A percentile compares a stretch with the other conserved stretches of the same genome.
phyloP scores from a whole-genome alignment of 2,888 invertebrate genomes.

The Villa cingulata region DNA sequence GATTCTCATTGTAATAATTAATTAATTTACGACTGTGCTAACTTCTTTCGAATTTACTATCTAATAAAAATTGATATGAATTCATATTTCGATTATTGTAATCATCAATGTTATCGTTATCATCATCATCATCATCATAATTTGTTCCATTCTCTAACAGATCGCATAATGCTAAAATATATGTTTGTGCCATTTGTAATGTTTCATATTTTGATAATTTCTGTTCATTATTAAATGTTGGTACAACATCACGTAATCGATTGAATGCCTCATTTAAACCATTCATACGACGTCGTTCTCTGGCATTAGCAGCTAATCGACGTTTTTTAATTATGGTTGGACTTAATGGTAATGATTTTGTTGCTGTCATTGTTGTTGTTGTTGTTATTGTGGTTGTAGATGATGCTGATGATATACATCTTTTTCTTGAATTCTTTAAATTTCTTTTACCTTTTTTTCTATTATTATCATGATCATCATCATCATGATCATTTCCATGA shows the following conservation, averaged over 20 bases:
- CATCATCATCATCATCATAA: too few species aligned
- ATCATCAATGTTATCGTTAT: too few species aligned
- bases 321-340: conserved; percentile 34
- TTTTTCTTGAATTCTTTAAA: neutral
- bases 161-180: conserved; percentile 47
- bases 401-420: neutral
- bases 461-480: too few species aligned
- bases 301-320: conserved; percentile 57
- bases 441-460: too few species aligned
- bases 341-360: neutral
- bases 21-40: too few species aligned
- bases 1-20: too few species aligned
- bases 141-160: neutral
- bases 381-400: neutral
- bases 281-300: conserved; percentile 61
- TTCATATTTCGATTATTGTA: too few species aligned
- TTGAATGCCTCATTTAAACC: conserved; percentile 66
- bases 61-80: too few species aligned
- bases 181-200: conserved; percentile 65
- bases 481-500: too few species aligned
- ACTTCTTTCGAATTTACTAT: too few species aligned
- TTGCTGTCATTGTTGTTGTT: neutral
- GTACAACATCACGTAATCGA: conserved; percentile 54
- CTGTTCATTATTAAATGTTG: conserved; percentile 53
- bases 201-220: conserved; percentile 67